Evolutionary conservation across 2,797 vertebrate genomes (phyloP).

Genomic region (Apodemus agrarius): DNA sequence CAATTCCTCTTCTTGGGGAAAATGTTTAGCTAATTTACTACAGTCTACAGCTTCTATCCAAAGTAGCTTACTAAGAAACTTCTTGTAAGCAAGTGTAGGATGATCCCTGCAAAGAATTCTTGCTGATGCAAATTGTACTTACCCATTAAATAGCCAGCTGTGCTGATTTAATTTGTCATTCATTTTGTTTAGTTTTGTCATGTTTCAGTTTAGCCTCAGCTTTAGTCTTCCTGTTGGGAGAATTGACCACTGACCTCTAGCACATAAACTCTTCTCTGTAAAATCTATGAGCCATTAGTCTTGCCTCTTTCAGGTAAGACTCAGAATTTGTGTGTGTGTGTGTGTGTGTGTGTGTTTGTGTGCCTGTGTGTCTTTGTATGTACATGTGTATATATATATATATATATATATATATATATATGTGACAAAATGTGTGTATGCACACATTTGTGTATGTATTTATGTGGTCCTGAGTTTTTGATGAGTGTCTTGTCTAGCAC

Average conservation of each 20-base stretch:
- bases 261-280: rapidly evolving
- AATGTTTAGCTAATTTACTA: conserved; percentile 46
- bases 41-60: background rate
- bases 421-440: too few species aligned
- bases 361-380: background rate
- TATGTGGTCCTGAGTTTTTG: background rate
- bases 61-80: conserved; percentile 19
- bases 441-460: background rate
- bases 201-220: background rate
- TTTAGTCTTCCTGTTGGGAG: background rate
- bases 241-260: background rate
- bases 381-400: background rate
- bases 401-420: too few species aligned
- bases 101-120: background rate
- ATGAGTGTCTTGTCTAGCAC: background rate
- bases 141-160: background rate
- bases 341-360: background rate
- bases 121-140: background rate
- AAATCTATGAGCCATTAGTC: background rate
- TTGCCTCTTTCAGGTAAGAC: background rate
- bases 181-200: background rate
- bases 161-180: background rate
- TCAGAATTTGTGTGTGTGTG: background rate
- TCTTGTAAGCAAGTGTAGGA: background rate
- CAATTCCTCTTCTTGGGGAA: conserved; percentile 40